phyloP scores from a whole-genome alignment of 53 echinoderm and acorn worm genomes.

The Patiria pectinifera region DNA sequence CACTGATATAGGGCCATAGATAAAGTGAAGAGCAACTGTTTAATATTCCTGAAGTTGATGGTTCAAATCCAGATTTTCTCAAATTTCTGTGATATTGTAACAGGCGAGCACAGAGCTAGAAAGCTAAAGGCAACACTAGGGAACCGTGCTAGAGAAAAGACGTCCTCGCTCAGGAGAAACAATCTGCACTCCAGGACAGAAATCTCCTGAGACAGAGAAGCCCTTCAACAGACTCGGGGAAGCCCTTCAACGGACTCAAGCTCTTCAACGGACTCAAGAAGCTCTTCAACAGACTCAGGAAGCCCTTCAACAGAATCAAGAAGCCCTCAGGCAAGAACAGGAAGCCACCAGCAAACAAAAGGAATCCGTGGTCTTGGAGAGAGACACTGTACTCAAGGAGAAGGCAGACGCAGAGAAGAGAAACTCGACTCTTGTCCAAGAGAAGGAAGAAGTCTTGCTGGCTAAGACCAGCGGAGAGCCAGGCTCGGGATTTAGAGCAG shows the following conservation, averaged over 20 bases:
- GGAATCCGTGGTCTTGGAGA: background rate
- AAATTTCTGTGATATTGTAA: background rate
- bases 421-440: slow-evolving; percentile 4
- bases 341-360: background rate
- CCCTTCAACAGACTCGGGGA: slow-evolving; percentile 26
- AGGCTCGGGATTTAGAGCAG: slow-evolving; percentile 50
- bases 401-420: slow-evolving; percentile 46
- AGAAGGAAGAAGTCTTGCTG: slow-evolving; percentile 51
- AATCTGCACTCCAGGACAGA: slow-evolving; percentile 44
- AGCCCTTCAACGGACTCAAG: slow-evolving; percentile 19
- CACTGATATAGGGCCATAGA: no score
- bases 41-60: no score
- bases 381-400: slow-evolving; percentile 50
- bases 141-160: slow-evolving; percentile 65
- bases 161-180: slow-evolving; percentile 34
- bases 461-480: slow-evolving; percentile 63
- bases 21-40: no score
- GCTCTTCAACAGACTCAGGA: no score
- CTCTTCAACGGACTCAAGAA: background rate
- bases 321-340: slow-evolving; percentile 20
- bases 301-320: background rate
- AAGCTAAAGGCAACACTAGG: slow-evolving; percentile 65
- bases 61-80: background rate
- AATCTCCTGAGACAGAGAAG: slow-evolving; percentile 55
- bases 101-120: slow-evolving; percentile 58